Evolutionary conservation across 2,888 invertebrate species (phyloP).

Genomic region (Drosophila diplacantha): DNA sequence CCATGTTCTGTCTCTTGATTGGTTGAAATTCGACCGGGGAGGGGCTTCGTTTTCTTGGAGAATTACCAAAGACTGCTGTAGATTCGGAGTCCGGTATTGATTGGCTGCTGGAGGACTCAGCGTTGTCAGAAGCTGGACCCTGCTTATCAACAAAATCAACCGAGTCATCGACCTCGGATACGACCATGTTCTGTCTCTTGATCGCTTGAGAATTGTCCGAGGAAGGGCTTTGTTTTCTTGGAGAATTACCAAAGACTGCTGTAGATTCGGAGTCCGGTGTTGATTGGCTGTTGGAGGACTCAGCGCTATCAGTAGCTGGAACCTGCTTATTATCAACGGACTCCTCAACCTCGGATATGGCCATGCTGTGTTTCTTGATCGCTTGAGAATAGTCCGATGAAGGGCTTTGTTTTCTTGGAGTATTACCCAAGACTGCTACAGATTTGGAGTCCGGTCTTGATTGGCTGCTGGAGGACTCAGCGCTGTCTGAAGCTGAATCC

Average conservation of each 20-base stretch:
- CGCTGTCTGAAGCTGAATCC: not conserved
- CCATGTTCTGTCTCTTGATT: slow-evolving; percentile 53
- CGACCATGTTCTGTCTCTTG: not conserved
- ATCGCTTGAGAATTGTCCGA: slow-evolving; percentile 5
- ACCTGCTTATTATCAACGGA: slow-evolving; percentile 68
- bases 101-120: not conserved
- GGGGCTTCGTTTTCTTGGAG: slow-evolving; percentile 44
- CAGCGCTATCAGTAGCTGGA: not conserved
- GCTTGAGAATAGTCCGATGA: not conserved
- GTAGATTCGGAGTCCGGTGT: not conserved
- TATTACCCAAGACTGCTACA: not conserved
- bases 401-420: slow-evolving; percentile 44
- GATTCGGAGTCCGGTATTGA: not conserved
- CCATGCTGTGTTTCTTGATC: slow-evolving; percentile 9
- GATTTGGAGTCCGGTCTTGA: not conserved
- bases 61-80: not conserved
- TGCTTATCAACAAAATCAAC: slow-evolving; percentile 74
- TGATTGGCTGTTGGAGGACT: not conserved
- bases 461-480: not conserved
- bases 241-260: not conserved
- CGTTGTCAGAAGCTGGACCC: not conserved
- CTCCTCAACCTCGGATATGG: slow-evolving; percentile 19
- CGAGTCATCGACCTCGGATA: slow-evolving; percentile 28
- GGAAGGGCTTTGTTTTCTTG: slow-evolving; percentile 45
- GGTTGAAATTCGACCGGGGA: not conserved